Conservation (phyloP, 2,797 vertebrate genomes). For the Silurus lanzhouensis region DNA sequence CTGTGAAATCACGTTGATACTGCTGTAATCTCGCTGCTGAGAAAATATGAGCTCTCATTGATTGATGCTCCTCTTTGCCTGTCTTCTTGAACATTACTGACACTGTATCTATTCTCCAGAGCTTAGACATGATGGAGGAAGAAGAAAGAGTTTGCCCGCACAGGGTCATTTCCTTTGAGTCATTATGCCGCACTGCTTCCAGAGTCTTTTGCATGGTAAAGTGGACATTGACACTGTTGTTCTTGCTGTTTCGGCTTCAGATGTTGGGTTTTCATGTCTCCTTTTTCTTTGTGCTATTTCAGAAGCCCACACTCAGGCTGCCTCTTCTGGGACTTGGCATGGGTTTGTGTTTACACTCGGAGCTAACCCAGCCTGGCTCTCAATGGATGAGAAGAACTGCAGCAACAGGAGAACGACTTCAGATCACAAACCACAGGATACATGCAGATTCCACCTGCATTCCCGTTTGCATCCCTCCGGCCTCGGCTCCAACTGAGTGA, state of each 20-base stretch:
- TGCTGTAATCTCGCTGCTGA: conserved; percentile 6
- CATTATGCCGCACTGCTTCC: neutral
- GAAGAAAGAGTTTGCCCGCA: conserved; percentile 24
- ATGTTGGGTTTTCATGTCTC: conserved; percentile 16
- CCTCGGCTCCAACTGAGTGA: conserved; percentile 7
- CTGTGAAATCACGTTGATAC: neutral
- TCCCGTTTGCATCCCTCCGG: conserved; percentile 32
- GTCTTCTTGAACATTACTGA: conserved; percentile 20
- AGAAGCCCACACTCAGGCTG: conserved; percentile 13
- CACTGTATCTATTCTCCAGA: neutral
- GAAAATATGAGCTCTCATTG: conserved; percentile 5
- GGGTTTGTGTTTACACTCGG: conserved; percentile 25
- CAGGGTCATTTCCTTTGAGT: conserved; percentile 2
- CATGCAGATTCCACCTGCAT: conserved; percentile 41
- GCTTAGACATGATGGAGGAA: conserved; percentile 15
- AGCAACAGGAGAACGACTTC: conserved; percentile 1
- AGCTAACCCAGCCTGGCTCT: conserved; percentile 30
- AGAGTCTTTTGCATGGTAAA: conserved; percentile 32
- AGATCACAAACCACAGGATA: conserved; percentile 42
- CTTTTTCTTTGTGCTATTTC: conserved; percentile 32
- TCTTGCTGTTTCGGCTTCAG: conserved; percentile 31
- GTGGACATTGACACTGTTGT: conserved; percentile 28
- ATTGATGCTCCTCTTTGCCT: conserved; percentile 5
- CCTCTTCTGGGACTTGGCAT: conserved; percentile 44
- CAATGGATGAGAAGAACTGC: conserved; percentile 29